phyloP scores from a whole-genome alignment of 2,888 invertebrate species.

The Xylophagus ater region DNA sequence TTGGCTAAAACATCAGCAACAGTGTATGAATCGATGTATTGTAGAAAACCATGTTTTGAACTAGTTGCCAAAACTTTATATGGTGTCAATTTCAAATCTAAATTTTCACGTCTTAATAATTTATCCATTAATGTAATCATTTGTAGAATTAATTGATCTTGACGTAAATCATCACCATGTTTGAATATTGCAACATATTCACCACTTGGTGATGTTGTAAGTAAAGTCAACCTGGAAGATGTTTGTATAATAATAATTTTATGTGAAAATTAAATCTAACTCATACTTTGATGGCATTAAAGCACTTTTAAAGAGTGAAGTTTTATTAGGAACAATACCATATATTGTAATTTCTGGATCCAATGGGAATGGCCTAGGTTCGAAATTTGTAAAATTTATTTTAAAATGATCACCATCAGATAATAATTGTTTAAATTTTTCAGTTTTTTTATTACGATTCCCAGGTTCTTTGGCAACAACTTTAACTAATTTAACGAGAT shows the following conservation, averaged over 20 bases:
- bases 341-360: constrained; percentile 85
- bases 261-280: constrained; percentile 1
- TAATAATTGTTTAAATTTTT: constrained; percentile 72
- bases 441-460: constrained; percentile 83
- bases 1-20: constrained; percentile 83
- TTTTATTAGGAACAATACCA: constrained; percentile 80
- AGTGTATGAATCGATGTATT: constrained; percentile 86
- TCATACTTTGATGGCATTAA: constrained; percentile 75
- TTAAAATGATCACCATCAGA: constrained; percentile 71
- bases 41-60: constrained; percentile 90
- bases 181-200: constrained; percentile 96
- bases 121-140: constrained; percentile 99
- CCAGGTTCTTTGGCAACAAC: constrained; percentile 83
- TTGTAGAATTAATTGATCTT: constrained; percentile 94
- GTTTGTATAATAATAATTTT: too few species aligned
- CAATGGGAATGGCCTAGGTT: constrained; percentile 85
- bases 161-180: constrained; percentile 92
- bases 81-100: constrained; percentile 92
- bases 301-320: constrained; percentile 90
- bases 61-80: constrained; percentile 93
- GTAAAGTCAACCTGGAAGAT: constrained; percentile 60
- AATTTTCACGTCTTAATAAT: constrained; percentile 80
- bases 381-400: constrained; percentile 80
- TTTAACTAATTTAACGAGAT: constrained; percentile 78
- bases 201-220: constrained; percentile 58